A percentile compares a stretch with the other conserved stretches of the same genome.
phyloP scores from a whole-genome alignment of 2,113 vertebrate species.

The Pedionomus torquatus region DNA sequence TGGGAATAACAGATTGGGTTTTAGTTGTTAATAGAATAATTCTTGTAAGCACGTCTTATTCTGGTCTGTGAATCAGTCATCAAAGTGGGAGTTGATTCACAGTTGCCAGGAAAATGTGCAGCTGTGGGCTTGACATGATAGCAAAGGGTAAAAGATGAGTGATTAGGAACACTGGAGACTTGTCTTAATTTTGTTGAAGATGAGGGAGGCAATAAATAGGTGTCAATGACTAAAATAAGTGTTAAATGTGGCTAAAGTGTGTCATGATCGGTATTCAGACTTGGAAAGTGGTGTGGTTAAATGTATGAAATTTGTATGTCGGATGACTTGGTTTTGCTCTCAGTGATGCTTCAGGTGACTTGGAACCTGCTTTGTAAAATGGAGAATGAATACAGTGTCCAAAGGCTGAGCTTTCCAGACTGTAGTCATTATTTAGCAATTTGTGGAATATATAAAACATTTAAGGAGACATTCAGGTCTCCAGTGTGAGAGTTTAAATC shows the following conservation, averaged over 20 bases:
- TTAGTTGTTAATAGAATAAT: slow-evolving; percentile 8
- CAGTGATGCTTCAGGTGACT: background rate
- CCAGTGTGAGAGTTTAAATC: background rate
- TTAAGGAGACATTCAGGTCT: background rate
- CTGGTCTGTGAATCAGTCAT: slow-evolving; percentile 18
- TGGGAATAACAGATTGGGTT: background rate
- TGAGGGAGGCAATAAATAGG: background rate
- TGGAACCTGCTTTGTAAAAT: background rate
- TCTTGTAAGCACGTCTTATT: background rate
- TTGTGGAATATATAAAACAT: background rate
- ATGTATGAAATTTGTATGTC: background rate
- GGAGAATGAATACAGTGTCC: background rate
- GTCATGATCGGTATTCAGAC: background rate
- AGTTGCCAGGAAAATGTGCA: slow-evolving; percentile 11
- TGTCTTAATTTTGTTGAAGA: background rate
- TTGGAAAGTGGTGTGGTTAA: background rate
- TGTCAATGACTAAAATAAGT: background rate
- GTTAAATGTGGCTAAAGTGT: background rate
- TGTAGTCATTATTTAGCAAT: background rate
- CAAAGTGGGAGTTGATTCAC: slow-evolving; percentile 10
- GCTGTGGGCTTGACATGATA: slow-evolving; percentile 38
- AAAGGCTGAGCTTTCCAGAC: background rate
- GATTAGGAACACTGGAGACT: background rate
- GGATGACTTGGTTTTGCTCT: background rate
- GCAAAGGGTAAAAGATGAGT: background rate